These are phyloP conservation scores for Holcopasites calliopsidis DNA, from an alignment of 1,140 invertebrate genomes.

Conservation along the genomic window DNA sequence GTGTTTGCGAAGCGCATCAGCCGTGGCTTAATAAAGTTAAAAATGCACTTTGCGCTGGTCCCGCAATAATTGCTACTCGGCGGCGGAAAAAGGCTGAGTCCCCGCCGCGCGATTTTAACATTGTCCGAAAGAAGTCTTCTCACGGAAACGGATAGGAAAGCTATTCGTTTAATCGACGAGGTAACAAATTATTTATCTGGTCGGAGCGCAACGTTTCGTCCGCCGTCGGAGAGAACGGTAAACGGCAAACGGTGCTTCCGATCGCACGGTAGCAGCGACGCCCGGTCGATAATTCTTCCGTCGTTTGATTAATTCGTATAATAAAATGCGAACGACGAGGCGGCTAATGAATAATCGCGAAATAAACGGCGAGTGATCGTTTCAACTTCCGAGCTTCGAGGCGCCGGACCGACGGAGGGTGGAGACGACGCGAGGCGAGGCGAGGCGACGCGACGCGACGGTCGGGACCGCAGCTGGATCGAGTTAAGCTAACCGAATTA, in stretches of 20 bases:
- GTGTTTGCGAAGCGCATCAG: constrained; percentile 31
- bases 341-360: background rate
- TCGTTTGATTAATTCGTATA: background rate
- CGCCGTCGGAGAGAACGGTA: no score
- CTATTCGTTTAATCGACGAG: background rate
- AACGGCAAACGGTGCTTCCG: no score
- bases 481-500: constrained; percentile 37
- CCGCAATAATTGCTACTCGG: constrained; percentile 17
- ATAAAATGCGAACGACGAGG: background rate
- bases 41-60: constrained; percentile 30
- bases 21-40: constrained; percentile 34
- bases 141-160: background rate
- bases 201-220: no score
- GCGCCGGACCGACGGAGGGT: background rate
- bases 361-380: background rate
- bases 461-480: constrained; percentile 7
- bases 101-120: background rate
- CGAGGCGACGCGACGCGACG: no score
- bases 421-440: no score
- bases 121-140: background rate
- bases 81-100: background rate
- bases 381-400: constrained; percentile 10
- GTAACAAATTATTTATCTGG: no score
- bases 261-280: no score
- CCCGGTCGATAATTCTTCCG: background rate